phyloP scores from a whole-genome alignment of 2,113 vertebrate species.

The Buteo buteo region DNA sequence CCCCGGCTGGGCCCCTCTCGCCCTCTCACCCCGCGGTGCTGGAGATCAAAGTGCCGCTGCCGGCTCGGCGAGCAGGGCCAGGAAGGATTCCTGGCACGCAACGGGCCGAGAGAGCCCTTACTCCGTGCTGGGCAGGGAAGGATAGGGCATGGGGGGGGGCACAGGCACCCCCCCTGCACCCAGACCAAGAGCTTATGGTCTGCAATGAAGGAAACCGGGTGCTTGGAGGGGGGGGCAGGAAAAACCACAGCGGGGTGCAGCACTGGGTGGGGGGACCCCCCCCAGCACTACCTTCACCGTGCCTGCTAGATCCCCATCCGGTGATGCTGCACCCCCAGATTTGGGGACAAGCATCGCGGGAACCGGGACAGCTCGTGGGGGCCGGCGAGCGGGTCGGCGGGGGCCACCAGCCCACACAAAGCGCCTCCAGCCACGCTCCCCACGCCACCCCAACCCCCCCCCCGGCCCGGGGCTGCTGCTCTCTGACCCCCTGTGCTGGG shows the following conservation, averaged over 20 bases:
- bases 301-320: neutral
- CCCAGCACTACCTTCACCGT: neutral
- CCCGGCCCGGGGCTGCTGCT: neutral
- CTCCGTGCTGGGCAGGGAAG: neutral
- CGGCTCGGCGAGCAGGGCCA: neutral
- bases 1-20: neutral
- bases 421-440: neutral
- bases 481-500: neutral
- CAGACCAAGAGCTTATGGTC: neutral
- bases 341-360: neutral
- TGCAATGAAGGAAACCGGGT: neutral
- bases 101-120: neutral
- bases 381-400: accelerated
- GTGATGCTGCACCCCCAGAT: neutral
- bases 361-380: accelerated
- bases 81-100: neutral
- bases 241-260: neutral
- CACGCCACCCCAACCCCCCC: neutral
- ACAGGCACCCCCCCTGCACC: neutral
- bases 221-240: neutral
- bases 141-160: neutral
- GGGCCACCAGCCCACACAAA: neutral
- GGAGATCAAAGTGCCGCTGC: neutral
- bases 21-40: neutral
- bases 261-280: neutral